phyloP scores from a whole-genome alignment of 1,140 invertebrate genomes.

The Brachionus rotundiformis region DNA sequence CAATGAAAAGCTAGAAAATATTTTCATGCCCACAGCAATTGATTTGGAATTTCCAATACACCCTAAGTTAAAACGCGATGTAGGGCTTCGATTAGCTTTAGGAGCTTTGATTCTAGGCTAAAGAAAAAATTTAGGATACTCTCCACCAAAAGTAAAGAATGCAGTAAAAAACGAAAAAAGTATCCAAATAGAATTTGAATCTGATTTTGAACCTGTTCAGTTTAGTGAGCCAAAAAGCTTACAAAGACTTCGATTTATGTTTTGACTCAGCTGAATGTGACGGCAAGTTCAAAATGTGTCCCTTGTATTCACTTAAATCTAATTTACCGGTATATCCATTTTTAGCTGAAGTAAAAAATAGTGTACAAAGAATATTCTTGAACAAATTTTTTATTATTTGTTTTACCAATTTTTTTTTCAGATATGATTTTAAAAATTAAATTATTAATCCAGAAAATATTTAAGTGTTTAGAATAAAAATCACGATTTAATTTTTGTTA shows the following conservation, averaged over 20 bases:
- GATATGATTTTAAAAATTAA: too few relatives aligned
- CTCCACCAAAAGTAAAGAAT: neutral
- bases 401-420: too few relatives aligned
- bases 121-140: neutral
- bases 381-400: too few relatives aligned
- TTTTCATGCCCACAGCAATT: slow-evolving; percentile 61
- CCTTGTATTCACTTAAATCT: neutral
- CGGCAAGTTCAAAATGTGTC: neutral
- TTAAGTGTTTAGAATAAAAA: too few relatives aligned
- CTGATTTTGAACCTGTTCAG: neutral
- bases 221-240: neutral
- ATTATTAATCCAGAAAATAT: too few relatives aligned
- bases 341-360: neutral
- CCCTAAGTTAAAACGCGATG: neutral
- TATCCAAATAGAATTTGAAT: neutral
- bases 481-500: too few relatives aligned
- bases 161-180: neutral
- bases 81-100: neutral
- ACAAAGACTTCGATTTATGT: neutral
- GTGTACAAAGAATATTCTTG: too few relatives aligned
- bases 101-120: slow-evolving; percentile 7
- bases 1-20: slow-evolving; percentile 56
- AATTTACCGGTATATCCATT: neutral
- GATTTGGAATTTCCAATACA: slow-evolving; percentile 54
- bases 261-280: neutral